These are phyloP conservation scores for Lacerta agilis DNA, from an alignment of 2,797 vertebrate genomes.

Conservation along the genomic window DNA sequence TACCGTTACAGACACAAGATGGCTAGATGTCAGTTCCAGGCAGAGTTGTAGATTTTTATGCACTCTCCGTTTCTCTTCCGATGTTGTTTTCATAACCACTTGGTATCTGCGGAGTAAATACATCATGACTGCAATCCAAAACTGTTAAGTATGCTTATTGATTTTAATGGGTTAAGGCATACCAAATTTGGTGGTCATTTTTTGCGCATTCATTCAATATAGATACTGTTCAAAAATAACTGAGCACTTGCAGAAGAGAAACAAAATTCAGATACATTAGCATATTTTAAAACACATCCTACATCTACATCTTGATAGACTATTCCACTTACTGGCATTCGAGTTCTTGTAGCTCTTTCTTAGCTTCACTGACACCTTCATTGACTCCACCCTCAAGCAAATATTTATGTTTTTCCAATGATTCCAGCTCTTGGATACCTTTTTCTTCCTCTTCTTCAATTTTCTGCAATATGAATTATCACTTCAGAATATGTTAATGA, in stretches of 20 bases:
- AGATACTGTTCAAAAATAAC: not conserved
- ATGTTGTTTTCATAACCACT: slow-evolving; percentile 76
- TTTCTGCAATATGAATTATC: slow-evolving; percentile 64
- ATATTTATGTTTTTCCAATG: slow-evolving; percentile 77
- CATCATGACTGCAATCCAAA: not conserved
- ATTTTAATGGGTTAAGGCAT: not conserved
- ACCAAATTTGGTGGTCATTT: not conserved
- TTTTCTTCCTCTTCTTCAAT: slow-evolving; percentile 78
- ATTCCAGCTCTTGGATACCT: slow-evolving; percentile 74
- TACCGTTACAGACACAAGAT: slow-evolving; percentile 78
- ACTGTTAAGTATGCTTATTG: not conserved
- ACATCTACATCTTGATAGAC: not conserved
- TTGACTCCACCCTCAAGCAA: slow-evolving; percentile 78
- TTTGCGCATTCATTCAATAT: not conserved
- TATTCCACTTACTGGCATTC: slow-evolving; percentile 75
- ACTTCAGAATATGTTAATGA: not conserved
- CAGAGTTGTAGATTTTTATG: slow-evolving; percentile 75
- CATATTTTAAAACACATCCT: not conserved
- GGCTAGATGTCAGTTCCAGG: slow-evolving; percentile 75
- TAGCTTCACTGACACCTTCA: slow-evolving; percentile 78
- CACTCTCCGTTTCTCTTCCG: slow-evolving; percentile 78
- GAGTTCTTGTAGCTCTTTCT: slow-evolving; percentile 74
- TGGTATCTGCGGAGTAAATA: slow-evolving; percentile 71
- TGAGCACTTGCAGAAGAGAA: not conserved
- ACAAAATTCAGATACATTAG: not conserved